These are phyloP conservation scores for Keiferia lycopersicella DNA, from an alignment of 2,888 invertebrate genomes.

Conservation along the genomic window DNA sequence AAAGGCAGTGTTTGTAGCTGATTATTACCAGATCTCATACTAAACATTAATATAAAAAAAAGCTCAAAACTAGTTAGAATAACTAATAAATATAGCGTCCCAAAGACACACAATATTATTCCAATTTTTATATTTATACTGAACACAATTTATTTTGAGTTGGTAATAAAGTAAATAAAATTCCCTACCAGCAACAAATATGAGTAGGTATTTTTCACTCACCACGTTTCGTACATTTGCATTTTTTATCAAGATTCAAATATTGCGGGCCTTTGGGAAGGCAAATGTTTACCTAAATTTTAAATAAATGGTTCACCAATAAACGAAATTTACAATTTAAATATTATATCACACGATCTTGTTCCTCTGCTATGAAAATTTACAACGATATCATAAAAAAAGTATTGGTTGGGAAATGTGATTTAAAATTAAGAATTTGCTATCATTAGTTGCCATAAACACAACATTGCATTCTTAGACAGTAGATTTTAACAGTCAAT, in stretches of 20 bases:
- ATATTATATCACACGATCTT: constrained; percentile 70
- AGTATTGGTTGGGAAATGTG: constrained; percentile 39
- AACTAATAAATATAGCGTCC: constrained; percentile 51
- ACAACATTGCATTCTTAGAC: constrained; percentile 22
- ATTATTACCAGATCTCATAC: constrained; percentile 52
- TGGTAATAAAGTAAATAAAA: too few species aligned
- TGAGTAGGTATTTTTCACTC: neutral
- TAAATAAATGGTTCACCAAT: constrained; percentile 54
- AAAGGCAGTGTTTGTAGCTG: constrained; percentile 60
- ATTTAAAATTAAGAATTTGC: constrained; percentile 11
- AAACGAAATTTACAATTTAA: constrained; percentile 60
- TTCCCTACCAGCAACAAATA: too few species aligned
- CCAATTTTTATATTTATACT: constrained; percentile 2
- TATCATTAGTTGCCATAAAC: constrained; percentile 21
- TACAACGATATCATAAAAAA: constrained; percentile 42
- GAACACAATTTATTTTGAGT: too few species aligned
- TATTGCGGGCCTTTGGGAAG: constrained; percentile 69
- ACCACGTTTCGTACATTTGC: neutral
- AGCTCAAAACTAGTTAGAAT: constrained; percentile 46
- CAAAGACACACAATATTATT: constrained; percentile 63
- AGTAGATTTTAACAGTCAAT: constrained; percentile 23
- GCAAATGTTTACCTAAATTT: constrained; percentile 46
- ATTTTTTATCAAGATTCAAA: neutral
- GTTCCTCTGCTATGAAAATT: constrained; percentile 54
- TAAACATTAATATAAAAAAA: constrained; percentile 41